These are phyloP conservation scores for Pecten maximus DNA, from an alignment of 2,888 invertebrate genomes.

Conservation along the genomic window DNA sequence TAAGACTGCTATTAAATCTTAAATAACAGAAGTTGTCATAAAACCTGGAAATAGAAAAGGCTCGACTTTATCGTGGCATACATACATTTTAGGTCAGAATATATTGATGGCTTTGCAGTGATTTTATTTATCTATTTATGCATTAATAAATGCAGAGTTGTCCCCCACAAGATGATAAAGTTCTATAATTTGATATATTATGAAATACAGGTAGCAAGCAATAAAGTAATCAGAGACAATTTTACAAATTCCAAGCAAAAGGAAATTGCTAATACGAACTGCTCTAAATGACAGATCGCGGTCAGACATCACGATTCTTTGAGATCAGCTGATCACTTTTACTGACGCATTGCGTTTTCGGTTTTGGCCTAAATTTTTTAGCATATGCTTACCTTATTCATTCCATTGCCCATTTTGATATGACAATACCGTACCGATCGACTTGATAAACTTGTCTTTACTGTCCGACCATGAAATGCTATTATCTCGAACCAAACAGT, in stretches of 20 bases:
- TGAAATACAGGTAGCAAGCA: background rate
- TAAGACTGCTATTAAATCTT: too few species aligned
- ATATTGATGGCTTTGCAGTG: too few species aligned
- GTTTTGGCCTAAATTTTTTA: background rate
- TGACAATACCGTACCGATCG: background rate
- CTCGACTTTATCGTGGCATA: too few species aligned
- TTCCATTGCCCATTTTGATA: constrained; percentile 63
- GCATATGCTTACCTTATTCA: constrained; percentile 61
- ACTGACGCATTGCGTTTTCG: background rate
- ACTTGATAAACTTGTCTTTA: background rate
- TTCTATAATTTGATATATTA: background rate
- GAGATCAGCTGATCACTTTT: background rate
- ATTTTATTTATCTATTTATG: too few species aligned
- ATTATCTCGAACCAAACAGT: background rate
- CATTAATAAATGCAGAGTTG: too few species aligned
- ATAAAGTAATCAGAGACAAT: background rate
- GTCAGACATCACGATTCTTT: background rate
- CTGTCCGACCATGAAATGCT: background rate
- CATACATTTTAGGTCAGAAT: too few species aligned
- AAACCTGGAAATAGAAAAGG: too few species aligned
- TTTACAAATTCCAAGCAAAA: background rate
- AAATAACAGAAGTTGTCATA: too few species aligned
- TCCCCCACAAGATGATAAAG: too few species aligned
- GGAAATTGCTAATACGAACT: background rate
- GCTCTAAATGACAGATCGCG: background rate